Percentiles rank a stretch among this genome's conserved stretches.
Evolutionary conservation across 2,888 invertebrate genomes (phyloP).

Genomic region (Holacanthella duospinosa): DNA sequence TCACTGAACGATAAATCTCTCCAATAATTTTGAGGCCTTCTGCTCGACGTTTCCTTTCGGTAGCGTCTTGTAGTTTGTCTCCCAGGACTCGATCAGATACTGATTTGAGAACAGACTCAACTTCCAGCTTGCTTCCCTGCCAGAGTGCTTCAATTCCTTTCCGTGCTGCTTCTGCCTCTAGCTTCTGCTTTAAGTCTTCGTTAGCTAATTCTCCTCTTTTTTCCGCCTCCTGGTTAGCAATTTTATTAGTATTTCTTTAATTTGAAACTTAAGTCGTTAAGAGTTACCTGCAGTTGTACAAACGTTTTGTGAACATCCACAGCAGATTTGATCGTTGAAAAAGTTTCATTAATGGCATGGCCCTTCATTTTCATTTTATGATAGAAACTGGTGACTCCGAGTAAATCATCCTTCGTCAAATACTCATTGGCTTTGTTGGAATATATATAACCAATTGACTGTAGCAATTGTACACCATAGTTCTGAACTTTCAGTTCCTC

Average conservation of each 20-base stretch:
- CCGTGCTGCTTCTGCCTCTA: slow-evolving; percentile 34
- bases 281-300: slow-evolving; percentile 24
- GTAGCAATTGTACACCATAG: slow-evolving; percentile 36
- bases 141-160: slow-evolving; percentile 37
- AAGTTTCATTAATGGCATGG: slow-evolving; percentile 30
- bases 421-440: slow-evolving; percentile 35
- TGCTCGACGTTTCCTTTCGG: slow-evolving; percentile 24
- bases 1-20: slow-evolving; percentile 36
- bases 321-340: slow-evolving; percentile 32
- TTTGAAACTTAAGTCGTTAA: background rate
- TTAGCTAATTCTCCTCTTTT: slow-evolving; percentile 29
- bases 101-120: slow-evolving; percentile 33
- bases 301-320: slow-evolving; percentile 37
- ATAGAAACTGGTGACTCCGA: slow-evolving; percentile 34
- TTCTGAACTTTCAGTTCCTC: slow-evolving; percentile 37
- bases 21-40: slow-evolving; percentile 37
- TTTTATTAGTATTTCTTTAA: background rate
- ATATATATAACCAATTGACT: slow-evolving; percentile 36
- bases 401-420: slow-evolving; percentile 34
- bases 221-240: slow-evolving; percentile 32
- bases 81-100: slow-evolving; percentile 35
- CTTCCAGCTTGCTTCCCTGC: slow-evolving; percentile 37
- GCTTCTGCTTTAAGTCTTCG: slow-evolving; percentile 29
- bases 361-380: slow-evolving; percentile 36
- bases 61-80: slow-evolving; percentile 21